A percentile compares a stretch with the other conserved stretches of the same genome.
phyloP scores from a whole-genome alignment of 1,140 invertebrate species.

The Camponotus floridanus region DNA sequence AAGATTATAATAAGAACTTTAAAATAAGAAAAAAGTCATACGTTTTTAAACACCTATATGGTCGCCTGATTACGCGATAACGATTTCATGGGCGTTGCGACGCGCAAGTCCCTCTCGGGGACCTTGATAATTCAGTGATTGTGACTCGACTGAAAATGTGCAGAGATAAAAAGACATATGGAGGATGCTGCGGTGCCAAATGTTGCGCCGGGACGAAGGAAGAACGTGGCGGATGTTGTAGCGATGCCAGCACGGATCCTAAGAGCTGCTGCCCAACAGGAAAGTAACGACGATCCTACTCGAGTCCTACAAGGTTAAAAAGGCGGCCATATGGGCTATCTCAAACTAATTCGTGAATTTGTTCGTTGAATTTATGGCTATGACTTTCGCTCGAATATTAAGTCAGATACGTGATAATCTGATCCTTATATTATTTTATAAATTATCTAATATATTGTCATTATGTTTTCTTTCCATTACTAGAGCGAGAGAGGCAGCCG shows the following conservation, averaged over 20 bases:
- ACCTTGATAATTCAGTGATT: slow-evolving; percentile 53
- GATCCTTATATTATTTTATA: neutral
- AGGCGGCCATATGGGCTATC: slow-evolving; percentile 68
- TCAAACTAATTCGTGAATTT: slow-evolving; percentile 5
- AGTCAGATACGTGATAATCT: neutral
- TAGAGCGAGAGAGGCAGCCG: slow-evolving; percentile 70
- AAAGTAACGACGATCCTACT: slow-evolving; percentile 50
- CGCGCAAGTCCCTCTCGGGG: neutral
- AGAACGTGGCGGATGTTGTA: slow-evolving; percentile 72
- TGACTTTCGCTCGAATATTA: neutral
- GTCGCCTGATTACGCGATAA: slow-evolving; percentile 51
- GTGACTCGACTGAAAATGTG: slow-evolving; percentile 65
- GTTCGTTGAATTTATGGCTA: neutral
- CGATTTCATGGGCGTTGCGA: neutral
- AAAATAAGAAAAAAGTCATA: neutral
- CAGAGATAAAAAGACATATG: slow-evolving; percentile 71
- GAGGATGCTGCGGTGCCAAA: slow-evolving; percentile 76
- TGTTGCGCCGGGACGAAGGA: slow-evolving; percentile 74
- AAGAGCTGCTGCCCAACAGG: slow-evolving; percentile 71
- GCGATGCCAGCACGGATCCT: slow-evolving; percentile 49
- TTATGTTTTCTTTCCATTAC: neutral
- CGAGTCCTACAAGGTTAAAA: slow-evolving; percentile 46
- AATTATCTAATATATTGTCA: neutral
- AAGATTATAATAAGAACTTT: neutral
- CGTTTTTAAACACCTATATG: slow-evolving; percentile 67